A percentile compares a stretch with the other conserved stretches of the same genome.
phyloP scores from a whole-genome alignment of 2,888 invertebrate species.

The Ecdyonurus torrentis region DNA sequence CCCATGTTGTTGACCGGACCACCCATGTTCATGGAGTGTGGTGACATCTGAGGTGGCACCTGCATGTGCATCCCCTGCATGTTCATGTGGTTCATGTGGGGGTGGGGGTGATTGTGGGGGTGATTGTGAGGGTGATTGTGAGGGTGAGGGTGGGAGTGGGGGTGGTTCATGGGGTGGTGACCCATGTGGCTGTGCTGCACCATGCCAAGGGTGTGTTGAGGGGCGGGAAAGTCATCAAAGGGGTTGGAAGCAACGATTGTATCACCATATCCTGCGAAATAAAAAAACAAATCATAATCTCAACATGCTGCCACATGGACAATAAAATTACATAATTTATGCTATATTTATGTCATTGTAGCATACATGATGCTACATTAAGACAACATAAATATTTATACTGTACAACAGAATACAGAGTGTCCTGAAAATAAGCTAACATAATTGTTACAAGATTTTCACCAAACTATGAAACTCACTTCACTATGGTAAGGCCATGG shows the following conservation, averaged over 20 bases:
- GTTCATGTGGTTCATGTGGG: slow-evolving; percentile 28
- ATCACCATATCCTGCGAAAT: slow-evolving; percentile 50
- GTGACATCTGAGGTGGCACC: slow-evolving; percentile 10
- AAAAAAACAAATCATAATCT: slow-evolving; percentile 5
- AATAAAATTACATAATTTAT: background rate
- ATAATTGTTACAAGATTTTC: background rate
- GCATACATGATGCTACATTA: no score
- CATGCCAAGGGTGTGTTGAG: slow-evolving; percentile 28
- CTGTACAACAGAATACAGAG: no score
- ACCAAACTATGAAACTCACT: no score
- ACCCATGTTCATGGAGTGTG: slow-evolving; percentile 13
- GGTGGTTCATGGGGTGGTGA: slow-evolving; percentile 38
- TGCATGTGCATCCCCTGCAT: slow-evolving; percentile 11
- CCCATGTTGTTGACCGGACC: slow-evolving; percentile 22
- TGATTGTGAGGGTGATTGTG: slow-evolving; percentile 24
- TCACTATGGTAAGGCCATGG: no score
- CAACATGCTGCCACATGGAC: slow-evolving; percentile 1
- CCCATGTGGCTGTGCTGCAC: slow-evolving; percentile 33
- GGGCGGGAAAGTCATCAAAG: slow-evolving; percentile 70
- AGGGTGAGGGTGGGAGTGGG: slow-evolving; percentile 29
- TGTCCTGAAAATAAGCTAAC: background rate
- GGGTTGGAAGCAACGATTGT: slow-evolving; percentile 90
- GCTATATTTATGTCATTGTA: no score
- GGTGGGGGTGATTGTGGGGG: slow-evolving; percentile 29
- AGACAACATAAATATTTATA: background rate